phyloP scores from a whole-genome alignment of 2,888 invertebrate genomes.

The Oscheius sp. region DNA sequence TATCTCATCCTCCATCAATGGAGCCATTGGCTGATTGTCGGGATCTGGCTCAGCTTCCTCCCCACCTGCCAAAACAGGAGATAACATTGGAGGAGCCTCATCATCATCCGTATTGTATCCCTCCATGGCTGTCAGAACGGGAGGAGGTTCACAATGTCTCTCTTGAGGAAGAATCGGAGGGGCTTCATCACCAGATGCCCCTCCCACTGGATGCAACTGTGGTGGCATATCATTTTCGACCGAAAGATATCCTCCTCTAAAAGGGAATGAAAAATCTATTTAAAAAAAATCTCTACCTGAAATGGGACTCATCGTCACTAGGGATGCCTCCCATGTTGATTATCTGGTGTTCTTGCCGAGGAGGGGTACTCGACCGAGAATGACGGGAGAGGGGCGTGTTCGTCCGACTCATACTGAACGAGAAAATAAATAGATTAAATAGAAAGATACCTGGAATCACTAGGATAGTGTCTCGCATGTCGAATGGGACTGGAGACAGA shows the following conservation, averaged over 20 bases:
- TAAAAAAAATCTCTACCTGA: neutral
- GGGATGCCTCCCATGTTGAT: slow-evolving; percentile 49
- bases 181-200: slow-evolving; percentile 18
- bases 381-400: neutral
- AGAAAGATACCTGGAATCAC: neutral
- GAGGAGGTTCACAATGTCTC: slow-evolving; percentile 29
- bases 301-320: slow-evolving; percentile 32
- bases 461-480: neutral
- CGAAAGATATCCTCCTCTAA: slow-evolving; percentile 8
- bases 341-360: slow-evolving; percentile 33
- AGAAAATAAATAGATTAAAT: neutral
- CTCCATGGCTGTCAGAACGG: slow-evolving; percentile 30
- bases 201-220: slow-evolving; percentile 29
- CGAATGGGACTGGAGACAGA: neutral
- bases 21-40: neutral
- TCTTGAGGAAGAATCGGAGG: slow-evolving; percentile 35
- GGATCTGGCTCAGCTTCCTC: slow-evolving; percentile 24
- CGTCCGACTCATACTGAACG: slow-evolving; percentile 11
- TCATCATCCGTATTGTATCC: slow-evolving; percentile 34
- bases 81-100: slow-evolving; percentile 46
- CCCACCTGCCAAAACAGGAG: slow-evolving; percentile 31
- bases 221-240: slow-evolving; percentile 31
- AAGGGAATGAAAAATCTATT: neutral
- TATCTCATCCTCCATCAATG: slow-evolving; percentile 10
- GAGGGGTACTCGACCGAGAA: slow-evolving; percentile 31